Conservation (phyloP, 2,888 invertebrate species). For the Drosophila melanosoma region DNA sequence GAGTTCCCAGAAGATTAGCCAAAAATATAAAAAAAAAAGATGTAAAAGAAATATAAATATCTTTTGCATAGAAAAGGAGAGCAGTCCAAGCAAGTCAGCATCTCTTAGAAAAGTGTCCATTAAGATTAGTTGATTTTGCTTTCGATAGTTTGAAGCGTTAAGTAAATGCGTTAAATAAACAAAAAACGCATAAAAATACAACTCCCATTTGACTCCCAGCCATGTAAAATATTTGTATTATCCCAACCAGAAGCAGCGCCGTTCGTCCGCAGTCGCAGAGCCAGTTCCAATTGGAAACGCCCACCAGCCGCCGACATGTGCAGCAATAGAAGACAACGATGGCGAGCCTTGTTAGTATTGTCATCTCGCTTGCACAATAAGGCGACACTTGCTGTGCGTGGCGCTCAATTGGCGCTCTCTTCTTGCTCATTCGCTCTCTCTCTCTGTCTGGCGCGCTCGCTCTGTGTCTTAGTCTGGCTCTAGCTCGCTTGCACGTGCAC, state of each 20-base stretch:
- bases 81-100: slow-evolving; percentile 49
- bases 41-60: not conserved
- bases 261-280: slow-evolving; percentile 43
- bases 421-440: slow-evolving; percentile 34
- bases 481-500: slow-evolving; percentile 25
- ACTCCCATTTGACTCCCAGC: slow-evolving; percentile 37
- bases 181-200: slow-evolving; percentile 16
- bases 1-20: slow-evolving; percentile 42
- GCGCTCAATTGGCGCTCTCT: slow-evolving; percentile 62
- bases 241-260: slow-evolving; percentile 67
- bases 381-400: slow-evolving; percentile 55
- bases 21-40: slow-evolving; percentile 12
- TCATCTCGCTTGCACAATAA: slow-evolving; percentile 45
- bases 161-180: slow-evolving; percentile 63
- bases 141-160: slow-evolving; percentile 74
- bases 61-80: slow-evolving; percentile 23
- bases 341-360: slow-evolving; percentile 44
- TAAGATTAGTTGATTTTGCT: slow-evolving; percentile 80
- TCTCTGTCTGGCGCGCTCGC: slow-evolving; percentile 21
- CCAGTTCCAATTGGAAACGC: slow-evolving; percentile 77
- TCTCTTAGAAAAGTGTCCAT: slow-evolving; percentile 72
- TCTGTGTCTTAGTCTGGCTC: slow-evolving; percentile 2
- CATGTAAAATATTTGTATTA: slow-evolving; percentile 47
- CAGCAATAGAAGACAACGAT: slow-evolving; percentile 44
- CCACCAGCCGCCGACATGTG: slow-evolving; percentile 52